These are phyloP conservation scores for Mionectes macconnelli DNA, from an alignment of 2,113 vertebrate genomes.

Conservation along the genomic window DNA sequence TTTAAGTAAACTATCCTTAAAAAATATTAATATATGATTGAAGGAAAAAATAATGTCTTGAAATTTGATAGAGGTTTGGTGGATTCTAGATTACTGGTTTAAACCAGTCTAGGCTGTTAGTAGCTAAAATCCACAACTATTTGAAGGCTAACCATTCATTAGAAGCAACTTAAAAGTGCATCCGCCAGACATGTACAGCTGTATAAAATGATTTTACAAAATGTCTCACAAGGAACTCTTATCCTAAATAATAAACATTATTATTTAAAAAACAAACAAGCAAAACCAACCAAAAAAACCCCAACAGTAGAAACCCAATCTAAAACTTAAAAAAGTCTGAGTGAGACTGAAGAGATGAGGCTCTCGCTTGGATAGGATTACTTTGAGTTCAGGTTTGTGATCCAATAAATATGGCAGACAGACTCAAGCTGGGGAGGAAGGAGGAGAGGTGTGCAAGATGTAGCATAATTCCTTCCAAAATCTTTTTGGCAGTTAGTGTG, in stretches of 20 bases:
- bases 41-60: neutral
- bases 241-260: neutral
- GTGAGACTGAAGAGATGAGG: neutral
- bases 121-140: neutral
- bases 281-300: neutral
- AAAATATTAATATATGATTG: neutral
- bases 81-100: neutral
- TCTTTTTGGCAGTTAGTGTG: neutral
- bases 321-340: neutral
- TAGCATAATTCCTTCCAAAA: neutral
- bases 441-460: neutral
- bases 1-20: neutral
- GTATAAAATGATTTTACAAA: neutral
- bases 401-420: neutral
- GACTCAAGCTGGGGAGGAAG: neutral
- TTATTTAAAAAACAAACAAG: neutral
- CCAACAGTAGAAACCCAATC: neutral
- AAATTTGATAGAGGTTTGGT: neutral
- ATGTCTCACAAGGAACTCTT: neutral
- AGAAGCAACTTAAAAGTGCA: neutral
- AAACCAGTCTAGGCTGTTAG: neutral
- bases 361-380: neutral
- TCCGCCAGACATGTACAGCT: neutral
- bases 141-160: neutral
- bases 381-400: neutral